Evolutionary conservation across 2,113 vertebrate genomes (phyloP), one percentile per base, ranked within the genome.

Genomic region (Dolichallabes microphthalmus): DNA sequence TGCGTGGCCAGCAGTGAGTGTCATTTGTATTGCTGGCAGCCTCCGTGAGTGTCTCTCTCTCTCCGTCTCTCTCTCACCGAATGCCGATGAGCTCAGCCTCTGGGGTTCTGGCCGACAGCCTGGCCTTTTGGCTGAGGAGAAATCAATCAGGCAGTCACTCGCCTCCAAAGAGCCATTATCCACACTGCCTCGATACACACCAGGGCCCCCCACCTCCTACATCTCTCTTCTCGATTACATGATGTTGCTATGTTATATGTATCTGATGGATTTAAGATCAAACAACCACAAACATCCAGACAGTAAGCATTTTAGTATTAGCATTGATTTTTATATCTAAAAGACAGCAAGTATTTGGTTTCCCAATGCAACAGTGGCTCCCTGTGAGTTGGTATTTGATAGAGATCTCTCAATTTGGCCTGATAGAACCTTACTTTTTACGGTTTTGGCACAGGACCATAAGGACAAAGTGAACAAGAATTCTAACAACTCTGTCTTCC

Each of bases 101-200:
- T 55, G 22, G 89, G 80, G 85, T 80, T 88, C 82, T 87, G 86
- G 86, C 78, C 85, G 87, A 87, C 89, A 86, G 61, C 35, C 84
- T 88, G 88, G 86, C 87, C 90, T 90, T 90, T 88, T 88, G 88
- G 87, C 89, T 93, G 90, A 93, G 91, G 88, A 87, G 89, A 93
- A 93, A 94, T 94, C 94, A 92, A 94, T 93, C 92, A 92, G 88
- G 80, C 91, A 88, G 89, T 93, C 93, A 92, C 85, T 91, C 88
- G 85, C 88, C 84, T 90, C 91, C 90, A 91, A 90, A 90, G 88
- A 88, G 87, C 86, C 89, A 91, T 92, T 92, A 89, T 92, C 90
- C 89, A 35, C 66, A 81, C 71, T 83, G 78, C 61, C 58, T 78
- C 27, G 30, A 77, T 77, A 63, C 85, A 68, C 50, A 22, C 30